Conservation (phyloP, 1,140 invertebrate genomes). For the Pristionchus pacificus region DNA sequence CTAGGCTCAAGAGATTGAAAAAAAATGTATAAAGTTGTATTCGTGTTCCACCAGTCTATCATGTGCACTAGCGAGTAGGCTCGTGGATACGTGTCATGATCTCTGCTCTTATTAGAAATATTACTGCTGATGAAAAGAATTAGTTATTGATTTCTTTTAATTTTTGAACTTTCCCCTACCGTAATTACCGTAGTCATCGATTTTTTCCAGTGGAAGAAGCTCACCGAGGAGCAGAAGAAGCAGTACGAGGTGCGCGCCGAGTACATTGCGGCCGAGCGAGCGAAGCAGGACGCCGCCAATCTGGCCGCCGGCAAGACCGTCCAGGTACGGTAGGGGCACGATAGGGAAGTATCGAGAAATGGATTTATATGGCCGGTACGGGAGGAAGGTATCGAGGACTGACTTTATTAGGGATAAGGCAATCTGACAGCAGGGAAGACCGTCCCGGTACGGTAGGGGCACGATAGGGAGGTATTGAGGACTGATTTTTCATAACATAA, state of each 20-base stretch:
- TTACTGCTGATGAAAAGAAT: neutral
- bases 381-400: too few species aligned
- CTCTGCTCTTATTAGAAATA: neutral
- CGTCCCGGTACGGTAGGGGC: constrained; percentile 35
- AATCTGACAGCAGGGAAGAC: constrained; percentile 34
- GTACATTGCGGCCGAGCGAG: constrained; percentile 68
- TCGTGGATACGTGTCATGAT: too few species aligned
- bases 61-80: too few species aligned
- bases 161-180: too few species aligned
- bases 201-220: constrained; percentile 78
- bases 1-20: too few species aligned
- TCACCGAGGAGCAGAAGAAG: constrained; percentile 80
- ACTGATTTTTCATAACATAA: neutral
- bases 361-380: constrained; percentile 23
- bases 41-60: too few species aligned
- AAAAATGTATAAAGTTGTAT: too few species aligned
- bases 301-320: constrained; percentile 34
- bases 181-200: too few species aligned
- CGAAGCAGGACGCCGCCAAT: constrained; percentile 42
- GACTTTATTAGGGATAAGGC: constrained; percentile 15
- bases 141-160: too few species aligned
- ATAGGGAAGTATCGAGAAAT: neutral
- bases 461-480: too few species aligned
- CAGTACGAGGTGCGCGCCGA: constrained; percentile 85
- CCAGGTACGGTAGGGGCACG: constrained; percentile 35